Percentiles rank a stretch among this genome's conserved stretches.
phyloP scores from a whole-genome alignment of 2,888 invertebrate species.

The Alloscopus bannaensis region DNA sequence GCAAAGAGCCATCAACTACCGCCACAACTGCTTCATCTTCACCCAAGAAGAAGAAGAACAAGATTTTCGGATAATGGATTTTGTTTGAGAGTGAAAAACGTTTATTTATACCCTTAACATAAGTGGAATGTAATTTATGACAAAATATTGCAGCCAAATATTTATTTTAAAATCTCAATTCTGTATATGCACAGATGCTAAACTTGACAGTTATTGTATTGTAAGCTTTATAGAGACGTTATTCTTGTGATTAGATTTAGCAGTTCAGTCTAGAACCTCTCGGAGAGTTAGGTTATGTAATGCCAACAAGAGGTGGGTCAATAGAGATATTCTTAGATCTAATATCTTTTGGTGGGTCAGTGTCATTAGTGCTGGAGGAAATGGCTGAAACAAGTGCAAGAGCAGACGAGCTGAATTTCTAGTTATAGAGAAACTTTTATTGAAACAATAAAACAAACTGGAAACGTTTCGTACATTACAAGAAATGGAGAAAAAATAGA shows the following conservation, averaged over 20 bases:
- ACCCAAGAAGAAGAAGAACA: conserved; percentile 31
- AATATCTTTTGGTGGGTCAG: neutral
- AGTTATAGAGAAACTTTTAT: neutral
- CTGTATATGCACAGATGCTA: neutral
- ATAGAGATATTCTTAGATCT: neutral
- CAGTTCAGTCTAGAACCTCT: neutral
- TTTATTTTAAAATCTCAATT: neutral
- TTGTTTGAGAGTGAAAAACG: neutral
- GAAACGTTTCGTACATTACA: conserved; percentile 5
- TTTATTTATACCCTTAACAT: neutral
- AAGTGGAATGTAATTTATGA: neutral
- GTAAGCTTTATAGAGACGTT: neutral
- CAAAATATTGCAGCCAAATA: neutral
- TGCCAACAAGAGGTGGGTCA: neutral
- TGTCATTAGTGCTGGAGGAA: too few species aligned
- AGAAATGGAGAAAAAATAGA: neutral
- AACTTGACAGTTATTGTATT: too few species aligned
- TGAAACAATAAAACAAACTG: neutral
- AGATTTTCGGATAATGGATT: conserved; percentile 38
- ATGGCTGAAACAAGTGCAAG: too few species aligned
- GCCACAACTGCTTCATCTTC: conserved; percentile 26
- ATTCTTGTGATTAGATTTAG: neutral
- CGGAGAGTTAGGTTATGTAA: neutral
- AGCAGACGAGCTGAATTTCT: neutral
- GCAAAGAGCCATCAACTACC: conserved; percentile 32